A percentile compares a stretch with the other conserved stretches of the same genome.
phyloP scores from a whole-genome alignment of 2,888 invertebrate species.

The Nowickia ferox region DNA sequence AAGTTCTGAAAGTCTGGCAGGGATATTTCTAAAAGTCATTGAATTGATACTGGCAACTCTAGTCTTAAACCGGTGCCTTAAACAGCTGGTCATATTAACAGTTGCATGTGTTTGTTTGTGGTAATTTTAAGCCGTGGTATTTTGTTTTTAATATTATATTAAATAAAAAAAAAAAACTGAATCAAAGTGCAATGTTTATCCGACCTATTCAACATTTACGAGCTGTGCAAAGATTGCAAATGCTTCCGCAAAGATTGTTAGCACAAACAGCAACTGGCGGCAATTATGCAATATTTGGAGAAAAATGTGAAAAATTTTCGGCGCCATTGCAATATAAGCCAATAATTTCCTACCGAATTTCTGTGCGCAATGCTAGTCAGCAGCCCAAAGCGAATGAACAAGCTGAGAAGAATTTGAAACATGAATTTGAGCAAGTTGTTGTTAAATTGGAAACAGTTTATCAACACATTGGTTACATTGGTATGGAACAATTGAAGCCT shows the following conservation, averaged over 20 bases:
- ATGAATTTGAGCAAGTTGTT: slow-evolving; percentile 72
- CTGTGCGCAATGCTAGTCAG: slow-evolving; percentile 3
- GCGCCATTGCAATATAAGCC: not conserved
- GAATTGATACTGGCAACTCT: slow-evolving; percentile 10
- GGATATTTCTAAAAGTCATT: not conserved
- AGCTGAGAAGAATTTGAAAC: slow-evolving; percentile 31
- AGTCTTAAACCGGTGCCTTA: not conserved
- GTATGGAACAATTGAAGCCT: slow-evolving; percentile 74
- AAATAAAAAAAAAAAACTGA: not conserved
- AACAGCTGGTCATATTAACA: slow-evolving; percentile 30
- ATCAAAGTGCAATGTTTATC: slow-evolving; percentile 48
- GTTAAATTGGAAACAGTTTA: slow-evolving; percentile 75
- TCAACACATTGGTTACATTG: slow-evolving; percentile 74
- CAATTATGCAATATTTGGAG: slow-evolving; percentile 56
- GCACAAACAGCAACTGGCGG: not conserved
- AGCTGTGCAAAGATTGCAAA: slow-evolving; percentile 41
- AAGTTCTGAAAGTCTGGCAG: no score
- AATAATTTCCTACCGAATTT: not conserved
- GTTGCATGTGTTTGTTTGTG: not conserved
- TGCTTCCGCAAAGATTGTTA: slow-evolving; percentile 1
- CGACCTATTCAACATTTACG: slow-evolving; percentile 36
- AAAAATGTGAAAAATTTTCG: not conserved
- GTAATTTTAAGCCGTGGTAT: not conserved
- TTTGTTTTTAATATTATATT: slow-evolving; percentile 7
- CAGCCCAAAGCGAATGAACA: slow-evolving; percentile 15